Percentiles rank a stretch among this genome's conserved stretches.
Conservation (phyloP, 2,797 vertebrate species). For the Rhinatrema bivittatum region DNA sequence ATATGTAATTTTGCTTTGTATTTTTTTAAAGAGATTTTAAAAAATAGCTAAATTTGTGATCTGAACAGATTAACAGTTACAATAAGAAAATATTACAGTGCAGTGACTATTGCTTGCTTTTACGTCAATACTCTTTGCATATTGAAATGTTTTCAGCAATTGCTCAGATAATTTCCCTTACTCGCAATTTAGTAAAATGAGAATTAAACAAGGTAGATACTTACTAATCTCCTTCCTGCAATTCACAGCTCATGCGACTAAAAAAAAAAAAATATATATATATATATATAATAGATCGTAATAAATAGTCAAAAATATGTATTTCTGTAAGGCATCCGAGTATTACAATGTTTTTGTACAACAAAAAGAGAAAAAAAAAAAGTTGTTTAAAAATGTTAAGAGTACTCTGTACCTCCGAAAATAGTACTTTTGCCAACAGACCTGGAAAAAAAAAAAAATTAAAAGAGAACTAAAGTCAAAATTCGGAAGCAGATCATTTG, state of each 20-base stretch:
- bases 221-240: constrained; percentile 34
- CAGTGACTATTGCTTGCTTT: constrained; percentile 57
- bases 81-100: constrained; percentile 68
- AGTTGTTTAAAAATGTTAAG: constrained; percentile 9
- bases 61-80: constrained; percentile 55
- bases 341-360: constrained; percentile 48
- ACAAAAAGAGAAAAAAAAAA: constrained; percentile 25
- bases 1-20: constrained; percentile 20
- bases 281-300: no score
- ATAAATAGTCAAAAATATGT: constrained; percentile 52
- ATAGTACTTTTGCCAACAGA: background rate
- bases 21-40: constrained; percentile 30
- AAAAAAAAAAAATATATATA: constrained; percentile 5
- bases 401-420: constrained; percentile 35
- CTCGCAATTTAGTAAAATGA: constrained; percentile 46
- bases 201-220: constrained; percentile 40
- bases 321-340: constrained; percentile 56
- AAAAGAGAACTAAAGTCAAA: no score
- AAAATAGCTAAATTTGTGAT: constrained; percentile 60
- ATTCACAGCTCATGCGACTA: constrained; percentile 52
- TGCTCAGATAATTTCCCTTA: constrained; percentile 39
- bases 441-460: no score
- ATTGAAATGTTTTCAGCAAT: constrained; percentile 60
- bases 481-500: constrained; percentile 21
- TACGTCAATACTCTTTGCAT: constrained; percentile 55